Evolutionary conservation across 1,140 invertebrate genomes (phyloP).

Genomic region (Thalassaphorura encarpata): DNA sequence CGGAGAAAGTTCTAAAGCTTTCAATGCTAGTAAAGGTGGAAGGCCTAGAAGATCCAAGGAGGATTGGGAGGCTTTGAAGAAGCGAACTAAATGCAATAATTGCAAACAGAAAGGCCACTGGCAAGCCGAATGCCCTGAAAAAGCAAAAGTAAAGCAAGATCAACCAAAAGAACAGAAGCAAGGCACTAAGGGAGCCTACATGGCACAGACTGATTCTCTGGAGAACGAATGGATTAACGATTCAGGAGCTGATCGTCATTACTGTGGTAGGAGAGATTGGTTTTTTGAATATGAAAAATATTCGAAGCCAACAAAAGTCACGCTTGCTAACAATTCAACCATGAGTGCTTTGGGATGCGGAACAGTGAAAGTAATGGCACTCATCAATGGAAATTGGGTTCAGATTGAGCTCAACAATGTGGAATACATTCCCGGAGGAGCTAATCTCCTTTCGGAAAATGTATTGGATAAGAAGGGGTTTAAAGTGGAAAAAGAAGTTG

Average conservation of each 20-base stretch:
- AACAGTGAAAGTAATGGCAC: slow-evolving; percentile 12
- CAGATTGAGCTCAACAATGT: slow-evolving; percentile 9
- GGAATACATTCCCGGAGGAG: slow-evolving; percentile 8
- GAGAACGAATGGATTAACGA: slow-evolving; percentile 14
- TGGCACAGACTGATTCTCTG: background rate
- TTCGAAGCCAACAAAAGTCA: background rate
- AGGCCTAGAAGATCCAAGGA: slow-evolving; percentile 6
- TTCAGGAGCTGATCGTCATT: slow-evolving; percentile 8
- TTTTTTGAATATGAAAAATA: slow-evolving; percentile 13
- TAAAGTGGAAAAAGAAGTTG: background rate
- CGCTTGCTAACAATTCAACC: background rate
- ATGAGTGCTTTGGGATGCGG: background rate
- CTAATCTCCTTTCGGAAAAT: slow-evolving; percentile 15
- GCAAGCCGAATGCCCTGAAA: slow-evolving; percentile 10
- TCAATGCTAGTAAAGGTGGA: background rate
- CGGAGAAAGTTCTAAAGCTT: slow-evolving; percentile 5
- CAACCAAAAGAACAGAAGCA: background rate
- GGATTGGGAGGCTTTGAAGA: slow-evolving; percentile 14
- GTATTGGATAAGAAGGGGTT: slow-evolving; percentile 1
- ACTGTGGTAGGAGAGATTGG: slow-evolving; percentile 20
- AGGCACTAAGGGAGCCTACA: background rate
- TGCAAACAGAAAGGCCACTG: slow-evolving; percentile 17
- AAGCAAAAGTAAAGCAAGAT: background rate
- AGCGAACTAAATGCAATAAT: slow-evolving; percentile 9
- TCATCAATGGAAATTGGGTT: background rate